Base-by-base conservation (phyloP, 1,140 invertebrate species). In the Zaprionus davidi region DNA sequence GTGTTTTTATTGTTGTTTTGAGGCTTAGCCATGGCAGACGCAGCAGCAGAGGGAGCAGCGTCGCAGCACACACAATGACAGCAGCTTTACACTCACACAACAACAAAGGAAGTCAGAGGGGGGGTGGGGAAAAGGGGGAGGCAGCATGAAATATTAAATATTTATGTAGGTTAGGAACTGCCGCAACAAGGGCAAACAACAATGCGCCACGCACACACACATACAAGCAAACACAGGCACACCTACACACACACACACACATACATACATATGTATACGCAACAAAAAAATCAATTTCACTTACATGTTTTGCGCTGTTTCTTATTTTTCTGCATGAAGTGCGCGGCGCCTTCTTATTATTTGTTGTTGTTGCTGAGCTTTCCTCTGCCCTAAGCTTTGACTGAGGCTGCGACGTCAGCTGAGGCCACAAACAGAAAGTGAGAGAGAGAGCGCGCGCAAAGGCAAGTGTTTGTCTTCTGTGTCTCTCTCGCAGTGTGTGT, bases 261-360 rank as follows among this genome's bases (percentile, higher is more conserved):
- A 51, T 11, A 56, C 44, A 58, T 20, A 53, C 24, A 71, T 1
- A 38, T 22, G 28, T 9, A 38, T 11, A 58, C 17, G 28, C n/a
- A 46, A 55, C 1, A 36, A 34, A 69, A 87, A 87, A 84, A 88
- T 87, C 84, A 88, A 87, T 83, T 87, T 84, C 68, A 87, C 84
- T 88, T 90, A 88, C 84, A 88, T 88, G 71, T 79, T 88, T 79
- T 88, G 71, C 51, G 81, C 71, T 90, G 81, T 78, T 76, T 81
- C 81, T 79, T 88, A 74, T 76, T 81, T 65, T 81, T 81, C 81
- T 78, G 84, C 84, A 86, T 87, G 75, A 84, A 81, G 84, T 79
- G 65, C 70, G 83, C 58, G 64, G 79, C 65, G 64, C n/a, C n/a
- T 46, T 46, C 0, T 44, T 44, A 44, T 44, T 59, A 31, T 24